Base-by-base conservation (phyloP, 1,140 invertebrate genomes). In the Anoplophora glabripennis region DNA sequence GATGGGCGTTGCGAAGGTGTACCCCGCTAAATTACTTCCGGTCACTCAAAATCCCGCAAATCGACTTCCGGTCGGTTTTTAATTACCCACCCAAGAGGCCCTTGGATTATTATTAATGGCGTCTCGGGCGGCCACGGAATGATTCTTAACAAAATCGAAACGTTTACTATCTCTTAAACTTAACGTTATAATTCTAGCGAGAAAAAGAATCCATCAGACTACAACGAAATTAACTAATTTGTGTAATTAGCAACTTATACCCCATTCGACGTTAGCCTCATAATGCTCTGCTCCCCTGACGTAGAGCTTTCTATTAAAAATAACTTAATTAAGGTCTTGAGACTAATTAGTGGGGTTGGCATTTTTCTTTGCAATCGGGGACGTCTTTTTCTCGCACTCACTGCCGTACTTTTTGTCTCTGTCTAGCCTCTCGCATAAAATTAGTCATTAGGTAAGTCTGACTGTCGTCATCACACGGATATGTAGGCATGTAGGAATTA, bases 271-370 rank as follows among this genome's bases (percentile, higher is more conserved):
- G 17, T 45, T 2, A 14, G 17, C 42, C 42, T 45, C 21, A 18
- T 45, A 17, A 45, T 45, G 9, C 15, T 11, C n/a, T 35, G 36
- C 21, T 47, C 34, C 36, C 45, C 33, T 34, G 33, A 21, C 47
- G 47, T 53, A 11, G 48, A 53, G 36, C 67, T 56, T 78, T 82
- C 80, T 80, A 81, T 82, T 81, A 81, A 82, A 81, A 81, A 81
- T 81, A 80, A 81, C 80, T 81, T 81, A 81, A 82, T 82, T 81
- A 81, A 79, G 79, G 79, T 81, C 79, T 81, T 81, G 79, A 79
- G 77, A 77, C 80, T 82, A 81, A 82, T 82, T 82, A 81, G 79
- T 77, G 76, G 73, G 74, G 74, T 63, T 68, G 69, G 64, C 65
- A 60, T 70, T 71, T 69, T 71, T 67, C 63, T 70, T 69, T 71